These are phyloP conservation scores for Nicator chloris DNA, from an alignment of 2,113 vertebrate species.

Conservation along the genomic window DNA sequence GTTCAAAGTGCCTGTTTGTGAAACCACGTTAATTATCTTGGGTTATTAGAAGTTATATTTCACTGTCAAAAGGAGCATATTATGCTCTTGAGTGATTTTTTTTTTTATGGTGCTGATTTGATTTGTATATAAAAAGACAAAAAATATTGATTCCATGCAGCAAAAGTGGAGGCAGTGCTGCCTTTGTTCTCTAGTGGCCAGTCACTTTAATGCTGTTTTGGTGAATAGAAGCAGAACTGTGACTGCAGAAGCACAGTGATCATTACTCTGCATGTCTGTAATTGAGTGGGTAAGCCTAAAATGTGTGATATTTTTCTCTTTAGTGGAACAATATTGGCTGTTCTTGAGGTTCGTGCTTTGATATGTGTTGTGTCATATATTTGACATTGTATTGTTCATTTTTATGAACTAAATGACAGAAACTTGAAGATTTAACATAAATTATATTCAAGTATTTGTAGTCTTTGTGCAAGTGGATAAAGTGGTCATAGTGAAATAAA, in stretches of 20 bases:
- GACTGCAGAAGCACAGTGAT: neutral
- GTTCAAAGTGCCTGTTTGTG: neutral
- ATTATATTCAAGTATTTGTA: neutral
- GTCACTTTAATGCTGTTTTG: neutral
- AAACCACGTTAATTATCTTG: neutral
- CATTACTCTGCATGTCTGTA: neutral
- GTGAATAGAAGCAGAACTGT: neutral
- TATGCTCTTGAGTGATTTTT: neutral
- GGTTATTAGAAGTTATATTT: neutral
- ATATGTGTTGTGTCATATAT: neutral
- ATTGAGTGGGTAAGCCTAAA: neutral
- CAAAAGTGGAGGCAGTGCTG: neutral
- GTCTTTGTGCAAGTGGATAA: neutral
- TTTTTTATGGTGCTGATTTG: neutral
- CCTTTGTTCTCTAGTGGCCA: neutral
- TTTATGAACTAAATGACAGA: neutral
- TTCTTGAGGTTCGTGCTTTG: neutral
- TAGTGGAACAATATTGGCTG: neutral
- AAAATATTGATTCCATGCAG: neutral
- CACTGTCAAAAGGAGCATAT: neutral
- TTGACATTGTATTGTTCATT: neutral
- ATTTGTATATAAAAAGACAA: neutral
- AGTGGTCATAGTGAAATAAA: neutral
- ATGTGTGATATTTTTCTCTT: neutral
- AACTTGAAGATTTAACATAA: neutral